Evolutionary conservation across 2,797 vertebrate genomes (phyloP).

Genomic region (Rachycentron canadum): DNA sequence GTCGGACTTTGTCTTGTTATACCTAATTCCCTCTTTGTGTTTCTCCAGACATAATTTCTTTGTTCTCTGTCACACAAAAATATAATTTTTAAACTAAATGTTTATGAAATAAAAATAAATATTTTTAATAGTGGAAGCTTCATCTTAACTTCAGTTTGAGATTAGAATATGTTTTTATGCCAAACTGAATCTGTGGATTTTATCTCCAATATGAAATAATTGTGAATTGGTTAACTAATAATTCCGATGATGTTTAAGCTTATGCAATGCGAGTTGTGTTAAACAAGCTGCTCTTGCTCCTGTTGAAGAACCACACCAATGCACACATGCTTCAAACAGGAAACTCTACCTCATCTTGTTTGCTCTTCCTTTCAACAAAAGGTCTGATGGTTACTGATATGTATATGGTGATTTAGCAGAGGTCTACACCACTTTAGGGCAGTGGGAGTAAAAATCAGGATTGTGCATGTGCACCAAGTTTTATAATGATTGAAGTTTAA

Average conservation of each 20-base stretch:
- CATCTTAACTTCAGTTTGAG: too few species aligned
- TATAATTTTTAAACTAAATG: background rate
- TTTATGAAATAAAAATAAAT: too few species aligned
- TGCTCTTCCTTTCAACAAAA: background rate
- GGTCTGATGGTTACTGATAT: background rate
- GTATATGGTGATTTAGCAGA: background rate
- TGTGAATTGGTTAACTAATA: too few species aligned
- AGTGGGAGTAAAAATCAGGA: background rate
- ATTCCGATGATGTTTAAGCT: too few species aligned
- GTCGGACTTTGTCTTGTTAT: background rate
- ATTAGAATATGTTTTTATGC: too few species aligned
- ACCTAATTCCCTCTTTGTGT: background rate
- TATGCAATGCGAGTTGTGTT: background rate
- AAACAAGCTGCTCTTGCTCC: background rate
- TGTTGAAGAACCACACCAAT: background rate
- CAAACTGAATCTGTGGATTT: too few species aligned
- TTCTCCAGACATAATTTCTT: background rate
- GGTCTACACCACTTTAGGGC: background rate
- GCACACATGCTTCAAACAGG: background rate
- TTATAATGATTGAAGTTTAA: background rate
- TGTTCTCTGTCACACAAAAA: background rate
- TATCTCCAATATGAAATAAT: too few species aligned
- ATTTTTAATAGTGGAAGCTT: too few species aligned
- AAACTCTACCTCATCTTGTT: background rate
- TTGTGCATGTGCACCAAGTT: background rate